Evolutionary conservation across 2,888 invertebrate genomes (phyloP).

Genomic region (Schizotus pectinicornis): DNA sequence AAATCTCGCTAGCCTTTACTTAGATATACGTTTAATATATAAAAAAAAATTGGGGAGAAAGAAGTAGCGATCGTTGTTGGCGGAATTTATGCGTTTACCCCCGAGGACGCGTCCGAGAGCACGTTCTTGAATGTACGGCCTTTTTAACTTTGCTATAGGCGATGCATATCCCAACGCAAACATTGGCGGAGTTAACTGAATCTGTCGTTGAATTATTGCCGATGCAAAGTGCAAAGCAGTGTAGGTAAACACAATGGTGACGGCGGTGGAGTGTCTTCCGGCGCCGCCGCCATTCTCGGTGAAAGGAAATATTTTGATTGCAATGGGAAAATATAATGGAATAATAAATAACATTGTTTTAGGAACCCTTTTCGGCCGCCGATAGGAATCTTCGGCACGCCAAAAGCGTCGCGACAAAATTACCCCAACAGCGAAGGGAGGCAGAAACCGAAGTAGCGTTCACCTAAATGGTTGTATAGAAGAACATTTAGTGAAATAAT

Average conservation of each 20-base stretch:
- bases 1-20: too few relatives aligned
- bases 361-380: neutral
- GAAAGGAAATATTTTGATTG: constrained; percentile 25
- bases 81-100: too few relatives aligned
- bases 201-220: constrained; percentile 48
- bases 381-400: too few relatives aligned
- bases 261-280: constrained; percentile 43
- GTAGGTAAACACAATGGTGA: constrained; percentile 50
- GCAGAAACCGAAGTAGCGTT: too few relatives aligned
- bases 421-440: neutral
- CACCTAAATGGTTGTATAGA: too few relatives aligned
- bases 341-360: constrained; percentile 22
- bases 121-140: neutral
- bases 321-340: constrained; percentile 21
- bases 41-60: too few relatives aligned
- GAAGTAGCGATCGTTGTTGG: too few relatives aligned
- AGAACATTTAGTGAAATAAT: too few relatives aligned
- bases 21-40: too few relatives aligned
- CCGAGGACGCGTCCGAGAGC: neutral
- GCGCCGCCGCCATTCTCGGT: constrained; percentile 32
- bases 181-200: constrained; percentile 38
- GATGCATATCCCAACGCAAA: constrained; percentile 35
- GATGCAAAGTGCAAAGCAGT: constrained; percentile 54
- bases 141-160: constrained; percentile 18
- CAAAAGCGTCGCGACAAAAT: too few relatives aligned